Evolutionary conservation across 2,888 invertebrate species (phyloP), one percentile per base, ranked within the genome.

Genomic region (Calliphora vomitoria): DNA sequence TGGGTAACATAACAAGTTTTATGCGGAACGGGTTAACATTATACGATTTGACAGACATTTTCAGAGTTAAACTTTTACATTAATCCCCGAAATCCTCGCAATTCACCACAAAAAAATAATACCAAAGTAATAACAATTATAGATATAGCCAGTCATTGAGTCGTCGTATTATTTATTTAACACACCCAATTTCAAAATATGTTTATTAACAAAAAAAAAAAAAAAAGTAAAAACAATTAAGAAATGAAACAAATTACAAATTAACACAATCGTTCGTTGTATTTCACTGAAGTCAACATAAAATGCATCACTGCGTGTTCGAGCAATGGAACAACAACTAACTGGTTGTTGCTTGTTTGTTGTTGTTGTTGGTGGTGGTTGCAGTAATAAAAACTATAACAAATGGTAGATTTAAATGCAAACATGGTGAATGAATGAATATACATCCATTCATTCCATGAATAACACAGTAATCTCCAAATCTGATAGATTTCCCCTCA

Each of bases 251-350:
- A 64, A 31, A 66, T 47, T 66, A 20, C 41, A 74, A 74, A 78
- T 58, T 62, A 82, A 35, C 58, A 72, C 38, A 44, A 15, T 60
- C 35, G 20, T 74, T 50, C 18, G 15, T 8, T 15, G 11, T n/a
- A 25, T 55, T 66, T 80, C 50, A 53, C 31, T 82, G 66, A 15
- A 62, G 38, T 25, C 71, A 71, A 41, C 62, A 78, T 75, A 74
- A 82, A 88, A 89, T 89, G 89, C 90, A 85, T 89, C 88, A 85
- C 81, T 88, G 88, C 88, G 76, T 90, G 89, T 86, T 78, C 88
- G 88, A 53, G 81, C 86, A 82, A 60, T 79, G 89, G 89, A 89
- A 89, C 13, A 44, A 13, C 13, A 11, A 44, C 11, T 44, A 11
- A 44, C 11, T 11, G 44, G 10, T 44, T 11, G 44, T 44, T 44